These are phyloP conservation scores for Drosophila ficusphila DNA, from an alignment of 1,140 invertebrate genomes.

Conservation along the genomic window DNA sequence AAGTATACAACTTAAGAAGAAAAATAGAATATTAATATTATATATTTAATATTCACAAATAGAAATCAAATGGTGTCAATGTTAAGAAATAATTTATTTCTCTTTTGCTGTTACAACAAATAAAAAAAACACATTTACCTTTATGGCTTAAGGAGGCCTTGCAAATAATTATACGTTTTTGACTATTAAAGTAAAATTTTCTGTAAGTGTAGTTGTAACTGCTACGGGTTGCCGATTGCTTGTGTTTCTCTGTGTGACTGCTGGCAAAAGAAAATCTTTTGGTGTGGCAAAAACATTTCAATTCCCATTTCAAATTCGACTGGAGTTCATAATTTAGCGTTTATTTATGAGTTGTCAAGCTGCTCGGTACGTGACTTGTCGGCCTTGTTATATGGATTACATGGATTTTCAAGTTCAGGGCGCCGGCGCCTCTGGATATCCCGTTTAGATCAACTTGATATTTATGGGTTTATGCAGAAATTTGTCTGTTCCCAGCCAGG, in stretches of 20 bases:
- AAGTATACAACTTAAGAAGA: no score
- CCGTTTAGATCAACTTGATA: constrained; percentile 77
- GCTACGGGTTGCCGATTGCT: constrained; percentile 24
- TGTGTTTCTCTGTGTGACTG: constrained; percentile 20
- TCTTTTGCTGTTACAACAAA: no score
- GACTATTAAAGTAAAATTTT: background rate
- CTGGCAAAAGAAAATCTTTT: constrained; percentile 50
- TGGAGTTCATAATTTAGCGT: constrained; percentile 78
- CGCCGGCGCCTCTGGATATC: constrained; percentile 56
- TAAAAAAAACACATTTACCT: no score
- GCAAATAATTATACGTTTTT: no score
- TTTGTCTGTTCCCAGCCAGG: constrained; percentile 58
- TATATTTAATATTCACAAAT: no score
- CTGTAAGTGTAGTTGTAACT: background rate
- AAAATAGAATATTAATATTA: no score
- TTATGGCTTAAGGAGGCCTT: no score
- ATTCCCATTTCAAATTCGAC: constrained; percentile 46
- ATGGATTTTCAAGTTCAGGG: constrained; percentile 73
- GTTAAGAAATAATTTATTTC: no score
- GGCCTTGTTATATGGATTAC: no score
- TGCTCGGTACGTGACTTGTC: constrained; percentile 56
- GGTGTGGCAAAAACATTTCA: constrained; percentile 72
- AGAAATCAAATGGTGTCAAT: no score
- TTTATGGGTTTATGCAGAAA: constrained; percentile 84
- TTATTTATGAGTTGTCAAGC: constrained; percentile 82